These are phyloP conservation scores for Todus mexicanus DNA, from an alignment of 2,797 vertebrate genomes.

Conservation along the genomic window DNA sequence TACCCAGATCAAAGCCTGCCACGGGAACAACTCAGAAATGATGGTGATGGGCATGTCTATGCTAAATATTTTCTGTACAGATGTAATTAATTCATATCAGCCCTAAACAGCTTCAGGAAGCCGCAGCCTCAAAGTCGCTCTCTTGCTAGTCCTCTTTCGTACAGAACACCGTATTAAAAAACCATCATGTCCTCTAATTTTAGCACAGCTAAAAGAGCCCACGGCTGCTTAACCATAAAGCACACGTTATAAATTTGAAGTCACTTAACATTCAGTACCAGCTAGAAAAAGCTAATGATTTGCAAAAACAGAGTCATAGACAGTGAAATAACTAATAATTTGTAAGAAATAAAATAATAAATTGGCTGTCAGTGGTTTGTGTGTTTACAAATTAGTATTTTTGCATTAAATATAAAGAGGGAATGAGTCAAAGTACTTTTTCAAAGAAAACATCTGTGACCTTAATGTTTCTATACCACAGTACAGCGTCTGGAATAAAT, in stretches of 20 bases:
- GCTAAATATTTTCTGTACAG: background rate
- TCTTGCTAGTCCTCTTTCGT: background rate
- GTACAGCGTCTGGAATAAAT: background rate
- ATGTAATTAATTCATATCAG: background rate
- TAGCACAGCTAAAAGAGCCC: background rate
- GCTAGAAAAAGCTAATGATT: background rate
- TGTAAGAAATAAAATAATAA: background rate
- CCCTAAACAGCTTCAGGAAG: background rate
- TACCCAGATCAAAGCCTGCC: background rate
- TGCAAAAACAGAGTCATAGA: background rate
- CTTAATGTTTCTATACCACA: background rate
- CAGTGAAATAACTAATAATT: background rate
- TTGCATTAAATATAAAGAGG: background rate
- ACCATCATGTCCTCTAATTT: background rate
- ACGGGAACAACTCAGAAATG: background rate
- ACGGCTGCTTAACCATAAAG: background rate
- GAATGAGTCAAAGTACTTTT: background rate
- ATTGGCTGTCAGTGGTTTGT: background rate
- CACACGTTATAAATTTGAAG: background rate
- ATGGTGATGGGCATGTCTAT: background rate
- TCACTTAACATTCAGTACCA: background rate
- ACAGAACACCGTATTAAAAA: background rate
- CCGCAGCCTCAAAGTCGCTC: background rate
- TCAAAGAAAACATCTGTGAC: background rate
- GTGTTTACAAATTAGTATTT: background rate